These are phyloP conservation scores for Sterna hirundo DNA, from an alignment of 2,113 vertebrate species.

Conservation along the genomic window DNA sequence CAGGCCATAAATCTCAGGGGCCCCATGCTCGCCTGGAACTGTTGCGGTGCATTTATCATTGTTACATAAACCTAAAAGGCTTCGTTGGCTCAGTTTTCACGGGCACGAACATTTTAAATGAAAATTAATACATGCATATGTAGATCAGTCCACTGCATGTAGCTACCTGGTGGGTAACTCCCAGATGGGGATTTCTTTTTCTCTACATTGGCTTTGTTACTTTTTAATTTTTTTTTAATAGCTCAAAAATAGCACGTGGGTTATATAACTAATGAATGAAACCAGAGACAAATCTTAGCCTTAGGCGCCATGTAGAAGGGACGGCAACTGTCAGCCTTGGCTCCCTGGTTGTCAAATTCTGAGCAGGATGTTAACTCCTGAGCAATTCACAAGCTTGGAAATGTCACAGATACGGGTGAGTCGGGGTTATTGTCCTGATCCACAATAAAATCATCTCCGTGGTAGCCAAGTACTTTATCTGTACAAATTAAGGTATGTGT, in stretches of 20 bases:
- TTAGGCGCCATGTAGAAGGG: neutral
- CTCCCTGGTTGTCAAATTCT: neutral
- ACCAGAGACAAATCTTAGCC: conserved; percentile 49
- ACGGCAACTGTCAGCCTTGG: conserved; percentile 39
- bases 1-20: conserved; percentile 14
- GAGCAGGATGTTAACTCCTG: conserved; percentile 9
- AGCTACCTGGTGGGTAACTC: conserved; percentile 16
- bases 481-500: neutral
- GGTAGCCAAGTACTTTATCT: neutral
- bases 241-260: conserved; percentile 17
- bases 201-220: neutral
- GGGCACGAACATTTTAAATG: neutral
- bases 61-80: conserved; percentile 14
- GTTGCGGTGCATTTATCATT: conserved; percentile 41
- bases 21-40: neutral
- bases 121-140: neutral
- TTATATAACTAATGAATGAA: conserved; percentile 60
- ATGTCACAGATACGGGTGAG: neutral
- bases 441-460: neutral
- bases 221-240: neutral
- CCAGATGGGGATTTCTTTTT: conserved; percentile 9
- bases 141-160: neutral
- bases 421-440: neutral
- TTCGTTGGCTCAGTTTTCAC: neutral
- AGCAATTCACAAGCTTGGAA: conserved; percentile 28